Evolutionary conservation across 2,888 invertebrate genomes (phyloP), one percentile per base, ranked within the genome.

Genomic region (Cosmia pyralina): DNA sequence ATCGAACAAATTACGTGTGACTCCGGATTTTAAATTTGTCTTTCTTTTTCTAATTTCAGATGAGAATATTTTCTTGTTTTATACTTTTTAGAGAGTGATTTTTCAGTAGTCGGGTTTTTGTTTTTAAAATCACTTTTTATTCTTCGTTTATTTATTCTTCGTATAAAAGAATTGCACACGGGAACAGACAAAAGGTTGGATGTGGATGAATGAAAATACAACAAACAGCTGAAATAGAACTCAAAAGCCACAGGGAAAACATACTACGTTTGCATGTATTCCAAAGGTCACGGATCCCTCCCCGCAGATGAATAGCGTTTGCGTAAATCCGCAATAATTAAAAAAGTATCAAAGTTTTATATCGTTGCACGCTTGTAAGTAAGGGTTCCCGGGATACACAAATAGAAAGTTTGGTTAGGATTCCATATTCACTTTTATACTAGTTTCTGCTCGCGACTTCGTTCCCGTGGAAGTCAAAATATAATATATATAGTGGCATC

Each of bases 231-330:
- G 6, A 76, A 53, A 77, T 44, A 60, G 7, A 55, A 60, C 48
- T 19, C 22, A 46, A 68, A 34, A 41, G 15, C 34, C 57, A 15
- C 13, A 55, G 28, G 19, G 22, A 68, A 75, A 62, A 28, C 10
- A 17, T 38, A 44, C 6, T 38, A 44, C 1, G 22, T 57, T 44
- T 62, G 19, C 28, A n/a, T 44, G 50, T 55, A 62, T 71, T 78
- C 17, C 28, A 63, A 78, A 78, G 46, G 62, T 63, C 52, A 70
- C 15, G 52, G 19, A 22, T 50, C 28, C 17, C 19, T 34, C 34
- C 4, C 46, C 28, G 38, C 52, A 34, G 52, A 78, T 64, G 52
- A 79, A 72, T 64, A 59, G 79, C 52, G 15, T 79, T 63, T 71
- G 22, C 63, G n/a, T 59, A 64, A 64, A 53, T 22, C 6, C 34